These are phyloP conservation scores for Phyllotreta striolata DNA, from an alignment of 2,888 invertebrate species.

Conservation along the genomic window DNA sequence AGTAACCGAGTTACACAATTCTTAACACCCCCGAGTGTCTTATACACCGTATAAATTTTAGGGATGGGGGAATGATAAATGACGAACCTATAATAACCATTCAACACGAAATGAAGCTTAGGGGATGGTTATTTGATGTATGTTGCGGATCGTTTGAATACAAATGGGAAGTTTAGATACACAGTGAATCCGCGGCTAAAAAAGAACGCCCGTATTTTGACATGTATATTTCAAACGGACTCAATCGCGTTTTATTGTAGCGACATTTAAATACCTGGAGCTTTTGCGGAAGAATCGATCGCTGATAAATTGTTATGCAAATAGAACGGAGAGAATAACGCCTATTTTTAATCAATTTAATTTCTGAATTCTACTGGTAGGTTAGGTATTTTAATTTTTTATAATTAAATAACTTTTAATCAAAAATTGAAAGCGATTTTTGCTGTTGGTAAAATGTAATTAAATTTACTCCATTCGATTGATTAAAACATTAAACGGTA, in stretches of 20 bases:
- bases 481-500: too few species aligned
- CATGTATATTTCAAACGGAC: constrained; percentile 10
- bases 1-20: constrained; percentile 11
- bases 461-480: too few species aligned
- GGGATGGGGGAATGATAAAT: constrained; percentile 34
- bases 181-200: constrained; percentile 24
- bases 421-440: too few species aligned
- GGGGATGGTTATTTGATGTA: constrained; percentile 31
- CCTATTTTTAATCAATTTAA: too few species aligned
- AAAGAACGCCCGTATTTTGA: constrained; percentile 21
- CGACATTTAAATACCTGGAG: constrained; percentile 17
- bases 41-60: constrained; percentile 28
- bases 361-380: too few species aligned
- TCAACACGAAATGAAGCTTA: constrained; percentile 26
- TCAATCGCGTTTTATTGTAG: constrained; percentile 15
- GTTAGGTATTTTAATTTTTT: too few species aligned
- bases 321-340: too few species aligned
- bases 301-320: constrained; percentile 1
- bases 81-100: constrained; percentile 34
- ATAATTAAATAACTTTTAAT: too few species aligned
- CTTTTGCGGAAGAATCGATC: constrained; percentile 3
- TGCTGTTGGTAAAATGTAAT: too few species aligned
- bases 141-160: constrained; percentile 27
- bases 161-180: constrained; percentile 24
- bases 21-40: constrained; percentile 19